Percentiles rank a stretch among this genome's conserved stretches.
Conservation (phyloP, 64 coral and sea anemone genomes). For the Montipora cactus region DNA sequence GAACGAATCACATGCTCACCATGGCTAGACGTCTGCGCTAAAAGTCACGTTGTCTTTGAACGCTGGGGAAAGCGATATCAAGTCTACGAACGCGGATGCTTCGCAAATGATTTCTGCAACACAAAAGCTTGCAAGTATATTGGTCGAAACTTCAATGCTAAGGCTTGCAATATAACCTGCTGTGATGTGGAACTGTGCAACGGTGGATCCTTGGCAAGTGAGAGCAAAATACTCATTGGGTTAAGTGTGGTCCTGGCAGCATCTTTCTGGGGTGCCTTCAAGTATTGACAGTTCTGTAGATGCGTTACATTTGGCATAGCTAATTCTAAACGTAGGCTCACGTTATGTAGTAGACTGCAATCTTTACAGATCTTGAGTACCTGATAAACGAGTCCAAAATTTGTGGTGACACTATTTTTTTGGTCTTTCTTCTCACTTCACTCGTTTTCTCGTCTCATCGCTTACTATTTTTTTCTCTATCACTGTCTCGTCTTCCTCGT, state of each 20-base stretch:
- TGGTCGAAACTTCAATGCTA: neutral
- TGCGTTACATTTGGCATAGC: neutral
- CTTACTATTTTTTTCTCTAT: too few relatives aligned
- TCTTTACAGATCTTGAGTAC: too few relatives aligned
- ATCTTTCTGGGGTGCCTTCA: neutral
- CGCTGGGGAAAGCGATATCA: neutral
- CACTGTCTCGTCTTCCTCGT: too few relatives aligned
- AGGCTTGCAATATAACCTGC: conserved; percentile 4
- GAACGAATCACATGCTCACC: neutral
- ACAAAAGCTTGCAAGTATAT: conserved; percentile 28
- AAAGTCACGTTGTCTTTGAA: neutral
- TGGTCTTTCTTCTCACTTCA: too few relatives aligned
- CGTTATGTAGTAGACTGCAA: too few relatives aligned
- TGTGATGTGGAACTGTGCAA: conserved; percentile 31
- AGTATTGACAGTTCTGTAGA: neutral
- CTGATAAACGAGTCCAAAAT: too few relatives aligned
- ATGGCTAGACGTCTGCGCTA: conserved; percentile 27
- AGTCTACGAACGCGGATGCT: conserved; percentile 36
- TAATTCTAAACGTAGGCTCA: neutral
- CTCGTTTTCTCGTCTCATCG: too few relatives aligned
- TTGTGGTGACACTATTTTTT: too few relatives aligned
- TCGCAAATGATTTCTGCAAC: conserved; percentile 9
- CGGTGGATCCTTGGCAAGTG: neutral
- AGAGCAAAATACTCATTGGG: neutral
- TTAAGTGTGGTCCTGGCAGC: neutral